These are phyloP conservation scores for Leucosticte australis DNA, from an alignment of 2,113 vertebrate genomes.

Conservation along the genomic window DNA sequence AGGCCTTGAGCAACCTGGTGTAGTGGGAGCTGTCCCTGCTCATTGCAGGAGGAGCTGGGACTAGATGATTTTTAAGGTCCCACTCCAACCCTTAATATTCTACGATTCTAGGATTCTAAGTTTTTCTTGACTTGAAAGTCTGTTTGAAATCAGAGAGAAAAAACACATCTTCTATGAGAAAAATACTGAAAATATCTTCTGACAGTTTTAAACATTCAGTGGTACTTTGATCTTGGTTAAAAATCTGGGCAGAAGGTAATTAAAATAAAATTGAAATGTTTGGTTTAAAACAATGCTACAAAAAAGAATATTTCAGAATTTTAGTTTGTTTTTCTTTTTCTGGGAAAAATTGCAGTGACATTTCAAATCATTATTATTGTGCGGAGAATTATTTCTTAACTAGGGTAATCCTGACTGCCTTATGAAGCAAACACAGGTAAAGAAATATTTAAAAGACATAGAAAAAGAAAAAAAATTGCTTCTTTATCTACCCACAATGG, in stretches of 20 bases:
- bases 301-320: background rate
- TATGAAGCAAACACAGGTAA: background rate
- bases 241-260: background rate
- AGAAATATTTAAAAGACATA: background rate
- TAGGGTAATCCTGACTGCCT: background rate
- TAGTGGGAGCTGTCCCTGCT: background rate
- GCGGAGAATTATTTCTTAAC: background rate
- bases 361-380: background rate
- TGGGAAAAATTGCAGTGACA: background rate
- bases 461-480: too few relatives aligned
- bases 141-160: background rate
- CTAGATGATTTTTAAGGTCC: background rate
- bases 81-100: background rate
- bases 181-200: background rate
- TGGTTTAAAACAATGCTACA: background rate
- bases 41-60: background rate
- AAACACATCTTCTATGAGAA: background rate
- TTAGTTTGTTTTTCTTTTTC: background rate
- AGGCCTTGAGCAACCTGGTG: background rate
- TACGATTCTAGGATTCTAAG: background rate
- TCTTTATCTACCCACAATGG: background rate
- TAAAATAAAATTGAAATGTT: background rate
- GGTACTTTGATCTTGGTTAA: background rate
- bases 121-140: background rate
- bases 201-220: background rate